Percentiles rank a stretch among this genome's conserved stretches.
These are phyloP conservation scores for Apodemia hepburni DNA, from an alignment of 2,888 invertebrate genomes.

Conservation along the genomic window DNA sequence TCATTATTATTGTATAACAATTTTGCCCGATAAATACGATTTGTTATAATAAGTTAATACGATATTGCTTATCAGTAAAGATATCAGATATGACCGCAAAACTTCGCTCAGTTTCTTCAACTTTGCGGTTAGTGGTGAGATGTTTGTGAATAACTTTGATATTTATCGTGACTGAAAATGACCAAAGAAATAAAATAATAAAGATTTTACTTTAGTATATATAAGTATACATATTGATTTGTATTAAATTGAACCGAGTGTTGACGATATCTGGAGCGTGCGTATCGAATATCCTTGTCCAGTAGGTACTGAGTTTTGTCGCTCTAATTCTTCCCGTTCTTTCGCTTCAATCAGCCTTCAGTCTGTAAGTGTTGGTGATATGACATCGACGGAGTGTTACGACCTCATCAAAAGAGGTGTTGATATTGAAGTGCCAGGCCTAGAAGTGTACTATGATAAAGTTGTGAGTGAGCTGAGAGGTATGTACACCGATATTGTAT, in stretches of 20 bases:
- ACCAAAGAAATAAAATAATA: conserved; percentile 13
- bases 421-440: conserved; percentile 73
- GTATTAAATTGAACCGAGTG: conserved; percentile 54
- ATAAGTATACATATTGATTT: background rate
- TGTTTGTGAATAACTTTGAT: conserved; percentile 30
- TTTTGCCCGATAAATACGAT: too few relatives aligned
- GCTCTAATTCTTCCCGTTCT: conserved; percentile 72
- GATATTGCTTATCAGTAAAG: conserved; percentile 33
- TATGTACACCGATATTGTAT: conserved; percentile 39
- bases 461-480: conserved; percentile 80
- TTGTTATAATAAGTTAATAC: conserved; percentile 12
- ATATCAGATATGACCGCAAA: conserved; percentile 34
- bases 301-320: conserved; percentile 59
- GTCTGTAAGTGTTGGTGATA: conserved; percentile 49
- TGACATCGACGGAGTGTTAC: conserved; percentile 75
- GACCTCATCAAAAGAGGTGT: conserved; percentile 73
- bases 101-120: conserved; percentile 24
- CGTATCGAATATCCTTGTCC: conserved; percentile 74
- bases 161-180: conserved; percentile 16
- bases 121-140: conserved; percentile 22
- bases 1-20: too few relatives aligned
- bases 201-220: conserved; percentile 1
- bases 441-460: conserved; percentile 80
- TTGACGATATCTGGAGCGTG: conserved; percentile 68
- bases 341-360: conserved; percentile 54